Conservation (phyloP, 2,888 invertebrate species). For the Carabus problematicus region DNA sequence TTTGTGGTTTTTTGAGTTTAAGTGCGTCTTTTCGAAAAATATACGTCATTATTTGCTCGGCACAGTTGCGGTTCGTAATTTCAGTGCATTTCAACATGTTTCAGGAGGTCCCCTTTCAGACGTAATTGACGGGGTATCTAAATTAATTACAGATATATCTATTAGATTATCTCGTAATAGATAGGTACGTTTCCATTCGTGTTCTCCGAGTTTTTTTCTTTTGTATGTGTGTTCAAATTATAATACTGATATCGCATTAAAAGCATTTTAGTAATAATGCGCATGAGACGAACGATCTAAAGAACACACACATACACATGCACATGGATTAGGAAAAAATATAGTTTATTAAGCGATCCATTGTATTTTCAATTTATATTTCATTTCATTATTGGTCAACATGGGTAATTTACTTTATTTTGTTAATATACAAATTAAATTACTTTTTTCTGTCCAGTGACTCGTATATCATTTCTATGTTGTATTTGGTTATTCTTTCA, state of each 20-base stretch:
- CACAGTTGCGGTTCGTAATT: slow-evolving; percentile 24
- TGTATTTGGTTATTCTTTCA: no score
- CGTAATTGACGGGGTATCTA: slow-evolving; percentile 36
- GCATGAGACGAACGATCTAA: no score
- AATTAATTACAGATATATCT: slow-evolving; percentile 43
- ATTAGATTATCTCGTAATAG: slow-evolving; percentile 42
- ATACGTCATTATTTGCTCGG: slow-evolving; percentile 35
- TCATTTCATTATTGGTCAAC: no score
- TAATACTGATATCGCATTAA: slow-evolving; percentile 41
- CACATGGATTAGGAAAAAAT: no score
- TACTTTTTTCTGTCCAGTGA: no score
- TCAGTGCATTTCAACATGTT: slow-evolving; percentile 2
- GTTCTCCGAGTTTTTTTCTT: slow-evolving; percentile 17
- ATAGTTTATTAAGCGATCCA: no score
- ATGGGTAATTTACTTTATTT: no score
- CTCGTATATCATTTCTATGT: no score
- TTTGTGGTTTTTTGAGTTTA: slow-evolving; percentile 41
- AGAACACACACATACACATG: no score
- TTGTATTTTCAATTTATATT: no score
- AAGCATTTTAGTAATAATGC: slow-evolving; percentile 18
- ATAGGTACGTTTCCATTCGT: slow-evolving; percentile 27
- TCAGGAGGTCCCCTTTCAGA: not conserved
- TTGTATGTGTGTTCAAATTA: not conserved
- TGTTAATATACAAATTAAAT: no score
- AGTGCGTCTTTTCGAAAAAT: slow-evolving; percentile 36